Conservation (phyloP, 2,888 invertebrate species). For the Aphodius sticticus region DNA sequence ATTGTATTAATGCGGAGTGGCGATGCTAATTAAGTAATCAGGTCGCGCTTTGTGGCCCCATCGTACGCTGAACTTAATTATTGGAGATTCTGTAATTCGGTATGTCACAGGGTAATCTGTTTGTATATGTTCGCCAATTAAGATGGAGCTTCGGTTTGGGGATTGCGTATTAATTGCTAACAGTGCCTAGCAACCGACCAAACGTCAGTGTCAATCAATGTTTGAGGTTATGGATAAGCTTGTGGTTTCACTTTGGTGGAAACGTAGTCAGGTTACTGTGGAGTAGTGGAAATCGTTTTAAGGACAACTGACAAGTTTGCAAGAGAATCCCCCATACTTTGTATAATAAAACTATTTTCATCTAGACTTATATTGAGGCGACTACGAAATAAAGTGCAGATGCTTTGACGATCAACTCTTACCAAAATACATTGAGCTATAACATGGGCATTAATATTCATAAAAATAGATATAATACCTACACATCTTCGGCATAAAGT, state of each 20-base stretch:
- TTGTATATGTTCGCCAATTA: background rate
- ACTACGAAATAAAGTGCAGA: no score
- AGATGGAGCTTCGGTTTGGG: background rate
- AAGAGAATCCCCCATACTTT: no score
- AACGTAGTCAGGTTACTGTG: background rate
- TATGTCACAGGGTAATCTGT: background rate
- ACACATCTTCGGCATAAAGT: no score
- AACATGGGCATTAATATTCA: no score
- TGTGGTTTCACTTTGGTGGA: background rate
- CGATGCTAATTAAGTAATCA: constrained; percentile 16
- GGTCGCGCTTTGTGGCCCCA: constrained; percentile 10
- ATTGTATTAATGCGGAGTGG: constrained; percentile 18
- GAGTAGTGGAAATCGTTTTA: no score
- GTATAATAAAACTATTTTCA: no score
- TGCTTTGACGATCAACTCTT: no score
- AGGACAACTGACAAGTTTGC: no score
- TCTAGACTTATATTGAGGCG: no score
- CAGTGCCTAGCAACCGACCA: background rate
- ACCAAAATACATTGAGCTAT: no score
- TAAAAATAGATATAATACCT: no score
- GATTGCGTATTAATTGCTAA: background rate
- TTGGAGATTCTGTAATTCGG: background rate
- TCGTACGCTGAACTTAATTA: background rate
- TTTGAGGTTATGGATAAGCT: background rate
- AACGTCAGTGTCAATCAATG: background rate